Conservation (phyloP, 2,113 vertebrate genomes). For the Platanista minor region DNA sequence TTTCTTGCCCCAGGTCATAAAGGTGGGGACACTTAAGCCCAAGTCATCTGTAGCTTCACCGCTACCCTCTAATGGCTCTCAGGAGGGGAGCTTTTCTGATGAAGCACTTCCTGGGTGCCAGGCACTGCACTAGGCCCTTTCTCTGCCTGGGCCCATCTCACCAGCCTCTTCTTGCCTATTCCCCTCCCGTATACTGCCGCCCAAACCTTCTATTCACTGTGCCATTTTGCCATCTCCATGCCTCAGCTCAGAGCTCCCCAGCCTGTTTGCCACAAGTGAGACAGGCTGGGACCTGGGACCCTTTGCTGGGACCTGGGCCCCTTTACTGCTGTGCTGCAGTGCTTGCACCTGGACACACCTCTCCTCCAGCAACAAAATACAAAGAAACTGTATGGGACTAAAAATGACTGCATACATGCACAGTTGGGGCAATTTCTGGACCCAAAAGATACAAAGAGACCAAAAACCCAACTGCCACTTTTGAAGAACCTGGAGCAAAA, state of each 20-base stretch:
- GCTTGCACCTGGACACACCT: too few relatives aligned
- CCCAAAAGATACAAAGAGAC: too few relatives aligned
- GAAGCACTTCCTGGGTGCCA: not conserved
- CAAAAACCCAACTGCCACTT: too few relatives aligned
- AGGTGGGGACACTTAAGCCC: not conserved
- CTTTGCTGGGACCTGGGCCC: too few relatives aligned
- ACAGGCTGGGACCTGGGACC: too few relatives aligned
- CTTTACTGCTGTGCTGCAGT: too few relatives aligned
- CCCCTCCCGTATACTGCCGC: not conserved
- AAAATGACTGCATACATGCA: too few relatives aligned
- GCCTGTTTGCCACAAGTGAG: not conserved
- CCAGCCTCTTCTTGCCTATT: not conserved
- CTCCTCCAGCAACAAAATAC: too few relatives aligned
- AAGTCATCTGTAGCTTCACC: not conserved
- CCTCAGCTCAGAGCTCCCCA: not conserved
- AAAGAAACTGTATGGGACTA: too few relatives aligned
- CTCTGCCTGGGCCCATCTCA: not conserved
- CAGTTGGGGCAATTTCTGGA: too few relatives aligned
- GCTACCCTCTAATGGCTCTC: not conserved
- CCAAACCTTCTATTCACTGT: not conserved
- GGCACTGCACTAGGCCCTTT: not conserved
- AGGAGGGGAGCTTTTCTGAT: not conserved
- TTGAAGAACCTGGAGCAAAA: too few relatives aligned
- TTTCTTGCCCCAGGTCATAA: not conserved
- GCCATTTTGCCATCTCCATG: not conserved